Percentiles rank a stretch among this genome's conserved stretches.
These are phyloP conservation scores for Dromius quadrimaculatus DNA, from an alignment of 2,888 invertebrate genomes.

Conservation along the genomic window DNA sequence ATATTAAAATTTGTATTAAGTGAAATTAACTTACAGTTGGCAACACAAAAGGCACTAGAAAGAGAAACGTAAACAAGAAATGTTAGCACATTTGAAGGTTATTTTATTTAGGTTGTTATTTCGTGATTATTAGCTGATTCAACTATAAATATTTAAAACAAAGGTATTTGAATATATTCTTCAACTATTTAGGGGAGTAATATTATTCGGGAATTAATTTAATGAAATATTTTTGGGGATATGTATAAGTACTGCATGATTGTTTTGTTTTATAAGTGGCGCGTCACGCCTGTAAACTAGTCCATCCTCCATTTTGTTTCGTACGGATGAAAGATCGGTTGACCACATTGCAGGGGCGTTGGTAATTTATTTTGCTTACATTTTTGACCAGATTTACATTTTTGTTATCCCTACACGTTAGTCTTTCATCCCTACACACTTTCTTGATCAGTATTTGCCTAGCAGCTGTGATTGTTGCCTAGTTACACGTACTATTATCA, in stretches of 20 bases:
- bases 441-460: background rate
- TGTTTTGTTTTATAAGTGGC: conserved; percentile 41
- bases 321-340: conserved; percentile 64
- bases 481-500: too few species aligned
- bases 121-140: conserved; percentile 5
- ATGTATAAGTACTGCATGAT: too few species aligned
- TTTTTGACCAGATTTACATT: conserved; percentile 1
- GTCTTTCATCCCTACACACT: background rate
- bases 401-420: conserved; percentile 16
- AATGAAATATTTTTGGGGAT: conserved; percentile 4
- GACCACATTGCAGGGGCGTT: conserved; percentile 66
- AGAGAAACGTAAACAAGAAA: too few species aligned
- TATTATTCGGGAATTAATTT: background rate
- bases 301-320: conserved; percentile 64
- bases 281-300: conserved; percentile 64
- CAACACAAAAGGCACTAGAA: too few species aligned
- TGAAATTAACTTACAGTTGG: too few species aligned
- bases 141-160: conserved; percentile 11
- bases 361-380: conserved; percentile 56
- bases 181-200: conserved; percentile 3
- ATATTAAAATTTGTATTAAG: too few species aligned
- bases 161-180: conserved; percentile 18
- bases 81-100: too few species aligned
- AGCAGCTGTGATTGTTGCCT: background rate
- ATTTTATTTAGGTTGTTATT: conserved; percentile 2